Percentiles rank a stretch among this genome's conserved stretches.
phyloP scores from a whole-genome alignment of 1,140 invertebrate genomes.

The Pseudomyrmex pallidus region DNA sequence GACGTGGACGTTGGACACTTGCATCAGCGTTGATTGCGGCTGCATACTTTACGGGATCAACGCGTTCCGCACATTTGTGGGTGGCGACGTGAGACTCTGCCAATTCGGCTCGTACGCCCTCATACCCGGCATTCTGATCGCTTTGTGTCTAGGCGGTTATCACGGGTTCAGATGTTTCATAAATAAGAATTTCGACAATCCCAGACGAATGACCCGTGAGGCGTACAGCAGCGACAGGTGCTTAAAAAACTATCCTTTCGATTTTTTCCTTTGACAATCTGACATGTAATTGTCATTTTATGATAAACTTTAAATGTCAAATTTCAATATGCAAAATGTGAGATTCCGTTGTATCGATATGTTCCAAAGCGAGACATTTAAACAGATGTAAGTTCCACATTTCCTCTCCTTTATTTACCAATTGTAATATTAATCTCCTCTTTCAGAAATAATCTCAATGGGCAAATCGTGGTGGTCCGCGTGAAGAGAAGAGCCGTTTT shows the following conservation, averaged over 20 bases:
- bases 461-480: constrained; percentile 85
- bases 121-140: constrained; percentile 86
- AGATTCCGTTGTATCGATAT: no score
- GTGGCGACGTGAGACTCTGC: constrained; percentile 88
- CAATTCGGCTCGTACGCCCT: constrained; percentile 87
- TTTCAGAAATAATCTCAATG: constrained; percentile 25
- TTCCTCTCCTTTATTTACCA: not conserved
- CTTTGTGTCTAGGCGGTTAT: constrained; percentile 86
- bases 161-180: constrained; percentile 89
- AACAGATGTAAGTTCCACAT: not conserved
- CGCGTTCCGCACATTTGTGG: constrained; percentile 87
- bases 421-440: constrained; percentile 3
- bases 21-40: constrained; percentile 87
- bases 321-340: no score
- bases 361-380: no score
- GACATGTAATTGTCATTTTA: no score
- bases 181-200: constrained; percentile 81
- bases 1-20: constrained; percentile 87
- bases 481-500: constrained; percentile 84
- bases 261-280: no score
- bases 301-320: no score
- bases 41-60: constrained; percentile 88
- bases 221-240: constrained; percentile 69
- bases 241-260: not conserved
- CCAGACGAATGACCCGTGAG: constrained; percentile 69